Base-by-base conservation (phyloP, 1,140 invertebrate genomes). In the Chlorops oryzae region DNA sequence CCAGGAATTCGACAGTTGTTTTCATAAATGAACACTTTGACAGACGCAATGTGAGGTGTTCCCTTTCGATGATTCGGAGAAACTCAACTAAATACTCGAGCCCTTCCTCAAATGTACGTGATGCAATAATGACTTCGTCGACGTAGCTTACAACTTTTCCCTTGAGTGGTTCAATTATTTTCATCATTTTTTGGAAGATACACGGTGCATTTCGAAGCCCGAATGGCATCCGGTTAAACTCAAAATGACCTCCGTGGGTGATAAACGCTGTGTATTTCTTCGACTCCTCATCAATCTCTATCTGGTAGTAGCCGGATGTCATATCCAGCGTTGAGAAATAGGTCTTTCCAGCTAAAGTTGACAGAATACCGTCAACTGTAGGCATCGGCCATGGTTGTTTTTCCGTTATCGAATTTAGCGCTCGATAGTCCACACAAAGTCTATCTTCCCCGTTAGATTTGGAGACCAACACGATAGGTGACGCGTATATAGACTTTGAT, bases 301-400 rank as follows among this genome's bases (percentile, higher is more conserved):
- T 59, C 57, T 80, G 77, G 58, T 70, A 74, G 59, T 74, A 80
- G 3, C 77, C 78, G 32, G 56, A 63, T 0, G 48, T 47, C 4
- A 76, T 34, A 59, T 80, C 75, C 4, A 79, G 47, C 0, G n/a
- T 59, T 3, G 57, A 61, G 49, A 13, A 80, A 52, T 18, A 64
- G 64, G 20, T 75, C 64, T 20, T 72, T 67, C 39, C 80, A 65
- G n/a, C n/a, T n/a, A n/a, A n/a, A n/a, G n/a, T n/a, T n/a, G n/a
- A n/a, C n/a, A n/a, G n/a, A n/a, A n/a, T n/a, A n/a, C n/a, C n/a
- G n/a, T 49, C 0, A 59, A 63, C 3, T n/a, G 67, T 59, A 5
- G 75, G 75, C 23, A 81, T 52, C 9, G 80, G 78, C 56, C 73
- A 81, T 24, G 53, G 56, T 58, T 80, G 76, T 23, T 58, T 62